These are phyloP conservation scores for Bolinopsis microptera DNA, from an alignment of 37 sponge, comb jelly and placozoan species.

Conservation along the genomic window DNA sequence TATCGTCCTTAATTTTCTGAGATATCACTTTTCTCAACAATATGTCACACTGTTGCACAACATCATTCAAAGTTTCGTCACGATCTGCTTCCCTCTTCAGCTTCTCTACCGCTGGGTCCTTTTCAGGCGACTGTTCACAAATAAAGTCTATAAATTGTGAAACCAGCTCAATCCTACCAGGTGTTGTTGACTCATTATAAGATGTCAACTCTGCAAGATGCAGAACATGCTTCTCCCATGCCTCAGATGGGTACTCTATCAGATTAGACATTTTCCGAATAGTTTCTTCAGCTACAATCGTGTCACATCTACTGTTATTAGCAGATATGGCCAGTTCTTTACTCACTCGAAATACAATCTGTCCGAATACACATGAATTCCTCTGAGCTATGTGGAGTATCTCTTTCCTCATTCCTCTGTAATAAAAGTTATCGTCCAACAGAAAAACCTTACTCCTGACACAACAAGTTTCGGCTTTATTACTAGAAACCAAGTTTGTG, in stretches of 20 bases:
- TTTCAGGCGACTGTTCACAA: background rate
- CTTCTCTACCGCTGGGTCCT: background rate
- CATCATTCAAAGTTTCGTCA: background rate
- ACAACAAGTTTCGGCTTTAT: background rate
- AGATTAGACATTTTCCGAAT: background rate
- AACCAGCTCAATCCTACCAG: background rate
- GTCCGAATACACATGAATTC: slow-evolving; percentile 14
- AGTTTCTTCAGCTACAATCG: slow-evolving; percentile 7
- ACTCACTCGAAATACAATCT: background rate
- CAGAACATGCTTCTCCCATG: slow-evolving; percentile 59
- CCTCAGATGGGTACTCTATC: slow-evolving; percentile 34
- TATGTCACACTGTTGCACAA: background rate
- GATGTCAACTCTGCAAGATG: background rate
- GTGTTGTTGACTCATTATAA: background rate
- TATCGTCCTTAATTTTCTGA: slow-evolving; percentile 37
- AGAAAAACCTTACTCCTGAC: background rate
- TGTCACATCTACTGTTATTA: background rate
- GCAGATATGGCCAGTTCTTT: background rate
- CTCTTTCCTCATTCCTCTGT: slow-evolving; percentile 60
- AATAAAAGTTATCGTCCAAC: slow-evolving; percentile 23
- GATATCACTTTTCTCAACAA: background rate
- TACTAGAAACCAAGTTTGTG: background rate
- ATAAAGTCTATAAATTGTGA: background rate
- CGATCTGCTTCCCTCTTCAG: background rate
- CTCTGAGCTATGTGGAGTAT: slow-evolving; percentile 39